Base-by-base conservation (phyloP, 2,888 invertebrate genomes). In the Xestia xanthographa region DNA sequence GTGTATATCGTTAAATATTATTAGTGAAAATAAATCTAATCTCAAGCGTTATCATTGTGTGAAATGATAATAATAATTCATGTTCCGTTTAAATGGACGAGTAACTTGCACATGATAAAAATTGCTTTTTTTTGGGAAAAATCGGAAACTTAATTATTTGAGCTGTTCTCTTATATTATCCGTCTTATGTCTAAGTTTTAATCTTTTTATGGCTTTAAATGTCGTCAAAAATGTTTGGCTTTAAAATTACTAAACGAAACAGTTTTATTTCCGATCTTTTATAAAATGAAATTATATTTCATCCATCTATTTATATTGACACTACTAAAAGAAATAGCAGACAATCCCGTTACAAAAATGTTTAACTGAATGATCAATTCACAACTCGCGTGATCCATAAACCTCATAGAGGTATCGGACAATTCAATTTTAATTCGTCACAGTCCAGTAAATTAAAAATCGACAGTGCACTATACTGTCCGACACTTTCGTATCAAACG, bases 341-440 rank as follows among this genome's bases (percentile, higher is more conserved):
- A 29, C n/a, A 45, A 34, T 77, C 29, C 60, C 14, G 22, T 50
- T 22, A 53, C n/a, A 63, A 34, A 41, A 6, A 38, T 45, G 5
- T 38, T 1, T 4, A 26, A 73, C 11, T n/a, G 17, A 58, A 38
- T 26, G 12, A 43, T 9, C 34, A 50, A 20, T 22, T 43, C 38
- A 56, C n/a, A 70, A 41, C n/a, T 74, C 34, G 73, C 80, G 74
- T 78, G 80, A 20, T 80, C 65, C 48, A 73, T 50, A 72, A 58
- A 80, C 58, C 11, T 45, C 79, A 58, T 50, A 66, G n/a, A 58
- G 43, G 50, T 68, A 48, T 66, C 45, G 8, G 26, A 79, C 75
- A 66, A 69, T 79, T 41, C 65, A 79, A 82, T 66, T 82, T 20
- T 20, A 53, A 82, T 77, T 77, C 69, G 77, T 80, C 60, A 63